Conservation (phyloP, 2,113 vertebrate genomes). For the Percina caprodes region DNA sequence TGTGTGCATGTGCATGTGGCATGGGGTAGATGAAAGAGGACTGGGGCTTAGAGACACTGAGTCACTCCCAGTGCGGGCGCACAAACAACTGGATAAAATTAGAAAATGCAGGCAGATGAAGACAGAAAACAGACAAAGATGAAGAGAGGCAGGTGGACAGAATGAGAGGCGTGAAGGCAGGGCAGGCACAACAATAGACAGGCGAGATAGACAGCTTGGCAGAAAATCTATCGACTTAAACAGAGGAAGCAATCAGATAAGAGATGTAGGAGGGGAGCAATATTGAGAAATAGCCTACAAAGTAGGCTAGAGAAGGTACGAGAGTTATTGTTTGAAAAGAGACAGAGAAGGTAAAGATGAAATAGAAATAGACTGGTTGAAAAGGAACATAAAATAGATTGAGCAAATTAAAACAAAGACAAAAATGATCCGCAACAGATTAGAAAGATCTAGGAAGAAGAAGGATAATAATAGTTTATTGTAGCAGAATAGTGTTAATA, state of each 20-base stretch:
- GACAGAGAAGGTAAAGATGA: neutral
- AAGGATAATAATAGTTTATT: too few species aligned
- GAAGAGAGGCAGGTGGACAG: constrained; percentile 52
- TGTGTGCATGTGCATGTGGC: constrained; percentile 10
- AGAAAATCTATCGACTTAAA: constrained; percentile 61
- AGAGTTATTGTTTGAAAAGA: neutral
- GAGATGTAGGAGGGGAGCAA: neutral
- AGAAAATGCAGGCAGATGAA: constrained; percentile 56
- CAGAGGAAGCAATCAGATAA: constrained; percentile 27
- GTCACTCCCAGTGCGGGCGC: constrained; percentile 63
- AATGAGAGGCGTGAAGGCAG: constrained; percentile 18
- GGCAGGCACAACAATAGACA: constrained; percentile 28
- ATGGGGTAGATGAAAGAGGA: constrained; percentile 71
- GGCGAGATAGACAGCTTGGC: constrained; percentile 46
- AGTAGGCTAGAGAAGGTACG: neutral
- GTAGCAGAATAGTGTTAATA: too few species aligned
- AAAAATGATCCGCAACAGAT: neutral
- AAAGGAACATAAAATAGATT: neutral
- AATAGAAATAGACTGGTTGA: neutral
- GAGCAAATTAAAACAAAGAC: constrained; percentile 8
- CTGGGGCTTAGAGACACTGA: constrained; percentile 71
- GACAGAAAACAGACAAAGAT: constrained; percentile 50
- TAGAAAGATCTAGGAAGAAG: neutral
- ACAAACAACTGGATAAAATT: constrained; percentile 73
- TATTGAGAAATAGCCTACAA: neutral